Evolutionary conservation across 2,888 invertebrate genomes (phyloP).

Genomic region (Chouioia cunea): DNA sequence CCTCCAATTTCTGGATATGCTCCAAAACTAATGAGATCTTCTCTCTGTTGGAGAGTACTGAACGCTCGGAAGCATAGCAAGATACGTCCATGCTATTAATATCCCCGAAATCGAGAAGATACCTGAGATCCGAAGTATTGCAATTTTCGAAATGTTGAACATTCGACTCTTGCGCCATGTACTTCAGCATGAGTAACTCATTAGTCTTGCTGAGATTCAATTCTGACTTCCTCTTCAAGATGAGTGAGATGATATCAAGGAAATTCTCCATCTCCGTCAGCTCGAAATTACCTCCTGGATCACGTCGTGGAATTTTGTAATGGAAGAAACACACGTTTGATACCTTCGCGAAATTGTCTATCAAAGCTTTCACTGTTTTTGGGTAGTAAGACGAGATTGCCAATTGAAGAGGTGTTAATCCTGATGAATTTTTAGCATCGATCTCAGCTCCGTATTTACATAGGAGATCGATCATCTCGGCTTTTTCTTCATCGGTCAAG

Average conservation of each 20-base stretch:
- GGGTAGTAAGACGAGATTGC: conserved; percentile 59
- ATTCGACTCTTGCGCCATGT: conserved; percentile 20
- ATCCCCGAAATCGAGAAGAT: conserved; percentile 37
- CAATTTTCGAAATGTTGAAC: conserved; percentile 41
- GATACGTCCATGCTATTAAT: conserved; percentile 26
- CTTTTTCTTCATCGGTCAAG: conserved; percentile 70
- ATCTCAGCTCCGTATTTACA: conserved; percentile 75
- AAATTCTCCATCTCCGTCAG: conserved; percentile 32
- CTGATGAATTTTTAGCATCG: conserved; percentile 79
- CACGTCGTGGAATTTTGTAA: conserved; percentile 28
- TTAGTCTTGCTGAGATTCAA: conserved; percentile 18
- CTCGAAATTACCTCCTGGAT: conserved; percentile 2
- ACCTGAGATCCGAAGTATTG: conserved; percentile 1
- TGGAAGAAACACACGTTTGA: conserved; percentile 31
- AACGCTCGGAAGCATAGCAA: conserved; percentile 18
- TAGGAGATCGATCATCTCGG: conserved; percentile 76
- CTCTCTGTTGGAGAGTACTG: conserved; percentile 24
- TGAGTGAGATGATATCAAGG: conserved; percentile 24
- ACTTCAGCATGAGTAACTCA: conserved; percentile 35
- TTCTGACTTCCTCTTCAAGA: conserved; percentile 29
- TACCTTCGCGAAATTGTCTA: conserved; percentile 29
- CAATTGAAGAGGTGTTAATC: conserved; percentile 84
- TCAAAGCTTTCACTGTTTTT: conserved; percentile 10
- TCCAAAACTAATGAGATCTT: conserved; percentile 32
- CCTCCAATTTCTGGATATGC: conserved; percentile 35